Percentiles rank a stretch among this genome's conserved stretches.
Conservation (phyloP, 2,888 invertebrate genomes). For the Beris chalybata region DNA sequence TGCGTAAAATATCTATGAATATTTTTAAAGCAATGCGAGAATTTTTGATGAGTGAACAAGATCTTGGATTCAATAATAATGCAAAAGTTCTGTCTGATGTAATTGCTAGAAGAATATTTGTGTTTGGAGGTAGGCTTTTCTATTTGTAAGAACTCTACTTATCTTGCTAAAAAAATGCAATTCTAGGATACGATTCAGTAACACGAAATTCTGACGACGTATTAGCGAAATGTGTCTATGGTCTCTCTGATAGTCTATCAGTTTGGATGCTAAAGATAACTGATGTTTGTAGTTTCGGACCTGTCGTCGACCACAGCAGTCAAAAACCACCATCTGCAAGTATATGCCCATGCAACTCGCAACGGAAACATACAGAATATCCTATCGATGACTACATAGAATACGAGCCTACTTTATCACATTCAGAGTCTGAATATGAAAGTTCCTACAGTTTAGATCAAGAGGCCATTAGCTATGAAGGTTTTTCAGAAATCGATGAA, state of each 20-base stretch:
- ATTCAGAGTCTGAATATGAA: not conserved
- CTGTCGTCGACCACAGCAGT: not conserved
- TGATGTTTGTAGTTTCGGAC: not conserved
- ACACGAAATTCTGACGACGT: not conserved
- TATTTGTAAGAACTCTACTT: not conserved
- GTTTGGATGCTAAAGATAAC: conserved; percentile 20
- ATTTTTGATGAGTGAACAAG: conserved; percentile 9
- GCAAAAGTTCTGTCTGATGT: conserved; percentile 2
- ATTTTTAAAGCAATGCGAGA: conserved; percentile 13
- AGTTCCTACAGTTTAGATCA: not conserved
- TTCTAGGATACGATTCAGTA: conserved; percentile 1
- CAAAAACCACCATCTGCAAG: not conserved
- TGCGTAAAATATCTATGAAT: conserved; percentile 12
- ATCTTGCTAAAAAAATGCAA: not conserved
- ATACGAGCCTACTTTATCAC: not conserved
- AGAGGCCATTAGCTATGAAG: not conserved
- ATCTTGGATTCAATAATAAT: not conserved
- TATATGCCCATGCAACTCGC: not conserved
- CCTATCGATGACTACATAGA: conserved; percentile 14
- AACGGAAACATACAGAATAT: not conserved
- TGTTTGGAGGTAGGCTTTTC: conserved; percentile 1
- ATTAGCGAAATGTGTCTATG: conserved; percentile 6
- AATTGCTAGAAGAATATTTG: not conserved
- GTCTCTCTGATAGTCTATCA: not conserved
- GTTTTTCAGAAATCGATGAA: not conserved